These are phyloP conservation scores for Noctua pronuba DNA, from an alignment of 2,888 invertebrate genomes.

Conservation along the genomic window DNA sequence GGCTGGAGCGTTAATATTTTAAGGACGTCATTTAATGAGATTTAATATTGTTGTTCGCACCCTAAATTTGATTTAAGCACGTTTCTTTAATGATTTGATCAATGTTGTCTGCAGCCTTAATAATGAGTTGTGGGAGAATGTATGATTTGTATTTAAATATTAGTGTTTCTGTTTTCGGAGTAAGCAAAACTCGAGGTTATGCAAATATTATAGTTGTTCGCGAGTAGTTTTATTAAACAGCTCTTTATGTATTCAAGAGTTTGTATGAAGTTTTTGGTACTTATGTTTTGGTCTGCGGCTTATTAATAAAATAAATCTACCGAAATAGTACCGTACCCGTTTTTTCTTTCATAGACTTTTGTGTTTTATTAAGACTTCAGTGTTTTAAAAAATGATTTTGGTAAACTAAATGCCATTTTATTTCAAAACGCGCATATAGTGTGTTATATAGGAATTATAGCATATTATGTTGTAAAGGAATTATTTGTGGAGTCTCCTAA, in stretches of 20 bases:
- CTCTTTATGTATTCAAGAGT: constrained; percentile 43
- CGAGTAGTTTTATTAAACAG: constrained; percentile 53
- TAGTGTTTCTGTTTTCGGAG: constrained; percentile 21
- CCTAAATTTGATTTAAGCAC: constrained; percentile 60
- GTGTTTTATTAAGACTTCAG: neutral
- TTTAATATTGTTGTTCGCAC: constrained; percentile 66
- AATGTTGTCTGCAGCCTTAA: constrained; percentile 22
- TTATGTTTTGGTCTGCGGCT: neutral
- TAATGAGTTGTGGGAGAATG: constrained; percentile 9
- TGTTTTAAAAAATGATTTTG: neutral
- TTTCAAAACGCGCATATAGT: neutral
- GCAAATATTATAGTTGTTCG: constrained; percentile 49
- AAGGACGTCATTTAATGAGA: constrained; percentile 69
- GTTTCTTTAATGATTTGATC: constrained; percentile 65
- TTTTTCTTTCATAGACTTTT: neutral
- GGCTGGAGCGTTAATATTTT: constrained; percentile 71
- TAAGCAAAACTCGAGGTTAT: constrained; percentile 34
- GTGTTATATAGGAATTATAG: no score
- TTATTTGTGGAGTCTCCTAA: no score
- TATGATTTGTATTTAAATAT: constrained; percentile 39
- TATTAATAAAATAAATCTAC: constrained; percentile 20
- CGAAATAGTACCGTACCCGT: neutral
- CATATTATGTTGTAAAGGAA: no score
- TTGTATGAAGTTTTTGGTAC: constrained; percentile 15
- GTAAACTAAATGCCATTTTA: neutral